These are phyloP conservation scores for Actenoides hombroni DNA, from an alignment of 2,113 vertebrate genomes.

Conservation along the genomic window DNA sequence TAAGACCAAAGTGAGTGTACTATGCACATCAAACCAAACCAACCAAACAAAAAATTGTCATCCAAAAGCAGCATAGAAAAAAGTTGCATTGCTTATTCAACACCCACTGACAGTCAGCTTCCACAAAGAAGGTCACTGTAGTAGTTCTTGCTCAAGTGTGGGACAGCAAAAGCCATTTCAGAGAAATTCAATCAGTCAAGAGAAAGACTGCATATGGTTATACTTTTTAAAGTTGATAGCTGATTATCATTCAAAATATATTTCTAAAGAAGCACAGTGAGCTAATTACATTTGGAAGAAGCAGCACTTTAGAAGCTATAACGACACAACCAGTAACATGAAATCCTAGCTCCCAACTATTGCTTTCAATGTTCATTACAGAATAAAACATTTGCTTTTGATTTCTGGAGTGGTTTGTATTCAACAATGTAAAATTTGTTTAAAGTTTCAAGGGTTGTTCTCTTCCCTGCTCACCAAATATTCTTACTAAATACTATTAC, in stretches of 20 bases:
- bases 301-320: constrained; percentile 40
- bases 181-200: not conserved
- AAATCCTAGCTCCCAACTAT: constrained; percentile 69
- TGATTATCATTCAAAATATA: constrained; percentile 49
- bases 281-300: constrained; percentile 37
- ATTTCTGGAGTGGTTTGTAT: constrained; percentile 74
- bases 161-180: constrained; percentile 1
- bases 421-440: constrained; percentile 73
- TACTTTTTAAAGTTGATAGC: constrained; percentile 7
- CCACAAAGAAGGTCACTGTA: not conserved
- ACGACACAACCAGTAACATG: constrained; percentile 71
- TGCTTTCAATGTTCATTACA: constrained; percentile 69
- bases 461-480: not conserved
- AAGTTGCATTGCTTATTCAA: not conserved
- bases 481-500: not conserved
- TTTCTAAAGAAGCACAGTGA: constrained; percentile 35
- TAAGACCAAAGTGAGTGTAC: not conserved
- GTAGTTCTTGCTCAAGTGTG: not conserved
- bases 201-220: constrained; percentile 1
- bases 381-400: constrained; percentile 83
- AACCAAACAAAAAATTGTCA: not conserved
- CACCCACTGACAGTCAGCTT: not conserved
- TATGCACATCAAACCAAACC: not conserved
- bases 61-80: not conserved
- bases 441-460: constrained; percentile 66